Evolutionary conservation across 2,888 invertebrate genomes (phyloP), one percentile per base, ranked within the genome.

Genomic region (Dendrolimus pini): DNA sequence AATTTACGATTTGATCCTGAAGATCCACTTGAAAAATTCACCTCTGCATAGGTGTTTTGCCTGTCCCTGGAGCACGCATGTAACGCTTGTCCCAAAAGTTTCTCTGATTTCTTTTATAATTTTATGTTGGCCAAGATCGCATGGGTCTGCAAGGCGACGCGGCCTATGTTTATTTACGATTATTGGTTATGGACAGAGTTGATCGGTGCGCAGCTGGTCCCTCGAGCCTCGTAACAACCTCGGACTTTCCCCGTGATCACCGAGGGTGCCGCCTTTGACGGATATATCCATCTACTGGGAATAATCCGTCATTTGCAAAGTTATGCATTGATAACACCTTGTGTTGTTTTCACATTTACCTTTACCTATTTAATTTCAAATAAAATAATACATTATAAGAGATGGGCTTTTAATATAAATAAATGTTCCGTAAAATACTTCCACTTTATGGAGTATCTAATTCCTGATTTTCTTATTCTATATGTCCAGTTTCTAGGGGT

Each of bases 141-240:
- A 64, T 62, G 65, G 59, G 66, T 60, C 64, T 64, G 67, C 63
- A 63, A 70, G 65, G 70, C 73, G 70, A 65, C 68, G 69, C 68
- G 70, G 68, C 65, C 71, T 70, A 75, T 71, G 82, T 83, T 89
- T 89, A 90, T 89, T 90, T 89, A 90, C 87, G 89, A 80, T 90
- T 89, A 89, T 90, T 89, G 90, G 88, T 89, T 89, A 90, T 89
- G 81, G 89, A 85, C 82, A 75, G 82, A 85, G 83, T 83, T 84
- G 87, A 87, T 83, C 84, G 81, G 77, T 78, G 78, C 75, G 72
- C 71, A 68, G 65, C 64, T 71, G 47, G 73, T 90, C 89, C 89
- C 89, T 78, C 61, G 88, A 83, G 90, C 71, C 82, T 89, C 90
- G 87, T 90, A 89, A 89, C 82, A 79, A 30, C 76, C 80, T 83